phyloP scores from a whole-genome alignment of 2,113 vertebrate species.

The Amblyopsis rosae region DNA sequence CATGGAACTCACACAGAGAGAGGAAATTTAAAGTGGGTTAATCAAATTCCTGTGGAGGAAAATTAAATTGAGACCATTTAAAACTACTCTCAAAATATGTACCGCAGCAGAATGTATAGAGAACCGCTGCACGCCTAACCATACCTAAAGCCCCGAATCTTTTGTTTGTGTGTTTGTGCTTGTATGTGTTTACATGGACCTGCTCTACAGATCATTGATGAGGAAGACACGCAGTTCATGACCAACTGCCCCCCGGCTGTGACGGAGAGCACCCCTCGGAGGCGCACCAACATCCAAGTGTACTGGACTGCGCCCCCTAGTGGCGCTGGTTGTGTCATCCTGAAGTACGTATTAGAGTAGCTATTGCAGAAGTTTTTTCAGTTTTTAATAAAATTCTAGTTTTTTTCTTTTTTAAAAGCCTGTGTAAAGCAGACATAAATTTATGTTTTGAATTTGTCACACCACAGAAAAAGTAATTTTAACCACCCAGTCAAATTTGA shows the following conservation, averaged over 20 bases:
- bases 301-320: constrained; percentile 92
- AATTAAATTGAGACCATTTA: not conserved
- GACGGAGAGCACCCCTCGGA: constrained; percentile 92
- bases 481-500: no score
- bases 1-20: constrained; percentile 11
- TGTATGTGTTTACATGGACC: constrained; percentile 11
- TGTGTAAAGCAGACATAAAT: no score
- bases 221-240: constrained; percentile 98
- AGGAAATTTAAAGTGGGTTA: constrained; percentile 19
- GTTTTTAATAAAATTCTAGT: not conserved
- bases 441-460: no score
- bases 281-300: constrained; percentile 92
- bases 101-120: no score
- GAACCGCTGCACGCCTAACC: no score
- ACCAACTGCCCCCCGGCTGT: constrained; percentile 95
- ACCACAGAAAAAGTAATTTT: no score
- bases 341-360: constrained; percentile 83
- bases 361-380: not conserved
- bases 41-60: not conserved
- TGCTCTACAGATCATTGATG: constrained; percentile 88
- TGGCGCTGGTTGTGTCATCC: constrained; percentile 87
- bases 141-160: not conserved
- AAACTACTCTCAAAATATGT: not conserved
- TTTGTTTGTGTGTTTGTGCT: constrained; percentile 12
- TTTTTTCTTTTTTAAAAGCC: not conserved